These are phyloP conservation scores for Aleiodes sp. DNA, from an alignment of 1,140 invertebrate genomes.

Conservation along the genomic window DNA sequence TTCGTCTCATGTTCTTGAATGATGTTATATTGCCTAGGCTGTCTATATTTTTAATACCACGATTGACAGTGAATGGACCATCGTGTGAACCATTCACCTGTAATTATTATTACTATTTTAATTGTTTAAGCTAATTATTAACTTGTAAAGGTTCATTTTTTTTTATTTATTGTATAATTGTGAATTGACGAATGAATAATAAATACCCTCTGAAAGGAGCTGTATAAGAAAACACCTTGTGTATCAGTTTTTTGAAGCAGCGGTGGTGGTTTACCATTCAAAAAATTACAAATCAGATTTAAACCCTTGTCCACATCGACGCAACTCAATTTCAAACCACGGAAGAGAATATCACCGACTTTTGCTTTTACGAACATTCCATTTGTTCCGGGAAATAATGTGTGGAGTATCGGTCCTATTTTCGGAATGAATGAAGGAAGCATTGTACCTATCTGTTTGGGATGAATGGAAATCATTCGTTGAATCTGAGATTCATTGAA, in stretches of 20 bases:
- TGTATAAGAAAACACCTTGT: slow-evolving; percentile 36
- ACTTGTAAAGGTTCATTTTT: not conserved
- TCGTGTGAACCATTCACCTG: slow-evolving; percentile 38
- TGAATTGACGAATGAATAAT: slow-evolving; percentile 1
- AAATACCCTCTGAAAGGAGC: slow-evolving; percentile 43
- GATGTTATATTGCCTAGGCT: slow-evolving; percentile 35
- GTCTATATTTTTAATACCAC: slow-evolving; percentile 37
- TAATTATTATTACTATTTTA: slow-evolving; percentile 8
- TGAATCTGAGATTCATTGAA: too few species aligned
- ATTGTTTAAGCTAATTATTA: slow-evolving; percentile 19
- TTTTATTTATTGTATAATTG: slow-evolving; percentile 8
- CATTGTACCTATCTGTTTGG: slow-evolving; percentile 24
- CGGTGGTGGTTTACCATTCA: slow-evolving; percentile 30
- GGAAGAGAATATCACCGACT: slow-evolving; percentile 40
- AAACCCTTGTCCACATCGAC: slow-evolving; percentile 36
- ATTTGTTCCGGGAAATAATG: slow-evolving; percentile 37
- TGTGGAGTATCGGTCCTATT: slow-evolving; percentile 36
- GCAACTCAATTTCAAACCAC: slow-evolving; percentile 42
- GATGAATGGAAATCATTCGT: not conserved
- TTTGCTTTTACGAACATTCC: slow-evolving; percentile 39
- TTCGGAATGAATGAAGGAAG: slow-evolving; percentile 29
- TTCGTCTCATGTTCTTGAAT: slow-evolving; percentile 24
- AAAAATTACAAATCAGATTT: slow-evolving; percentile 35
- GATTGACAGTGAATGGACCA: slow-evolving; percentile 41
- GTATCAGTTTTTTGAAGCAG: slow-evolving; percentile 32